Percentiles rank a stretch among this genome's conserved stretches.
Evolutionary conservation across 2,888 invertebrate genomes (phyloP).

Genomic region (Tethea ocularis): DNA sequence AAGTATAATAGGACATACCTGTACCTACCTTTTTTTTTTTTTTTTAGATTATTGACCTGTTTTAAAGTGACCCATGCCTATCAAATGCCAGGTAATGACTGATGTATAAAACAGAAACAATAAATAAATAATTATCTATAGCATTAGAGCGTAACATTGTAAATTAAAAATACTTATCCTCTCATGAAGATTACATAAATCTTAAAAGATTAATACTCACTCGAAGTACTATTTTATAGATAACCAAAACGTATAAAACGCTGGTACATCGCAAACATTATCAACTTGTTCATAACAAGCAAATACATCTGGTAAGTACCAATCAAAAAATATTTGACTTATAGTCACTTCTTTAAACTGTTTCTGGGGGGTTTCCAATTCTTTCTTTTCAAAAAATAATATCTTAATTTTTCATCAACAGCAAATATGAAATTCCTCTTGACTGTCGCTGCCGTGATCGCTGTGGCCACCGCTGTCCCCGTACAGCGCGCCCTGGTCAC

Average conservation of each 20-base stretch:
- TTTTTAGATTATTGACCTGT: not conserved
- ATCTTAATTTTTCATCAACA: not conserved
- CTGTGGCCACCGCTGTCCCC: conserved; percentile 26
- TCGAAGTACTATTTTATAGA: not conserved
- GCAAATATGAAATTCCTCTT: conserved; percentile 10
- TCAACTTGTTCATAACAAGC: conserved; percentile 5
- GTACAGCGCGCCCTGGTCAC: conserved; percentile 23
- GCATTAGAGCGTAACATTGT: not conserved
- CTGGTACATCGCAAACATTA: not conserved
- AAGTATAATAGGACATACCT: not conserved
- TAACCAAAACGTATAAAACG: conserved; percentile 2
- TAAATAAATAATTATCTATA: not conserved
- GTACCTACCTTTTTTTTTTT: not conserved
- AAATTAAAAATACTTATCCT: not conserved
- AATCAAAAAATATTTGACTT: not conserved
- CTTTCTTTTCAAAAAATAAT: not conserved
- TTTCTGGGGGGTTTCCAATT: too few relatives aligned
- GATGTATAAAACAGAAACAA: not conserved
- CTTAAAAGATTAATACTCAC: not conserved
- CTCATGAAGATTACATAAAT: not conserved
- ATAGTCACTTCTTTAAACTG: not conserved
- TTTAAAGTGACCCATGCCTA: not conserved
- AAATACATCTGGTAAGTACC: conserved; percentile 3
- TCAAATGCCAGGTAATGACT: not conserved
- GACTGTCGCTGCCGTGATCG: conserved; percentile 25